Evolutionary conservation across 2,888 invertebrate genomes (phyloP).

Genomic region (Ellobium chinense): DNA sequence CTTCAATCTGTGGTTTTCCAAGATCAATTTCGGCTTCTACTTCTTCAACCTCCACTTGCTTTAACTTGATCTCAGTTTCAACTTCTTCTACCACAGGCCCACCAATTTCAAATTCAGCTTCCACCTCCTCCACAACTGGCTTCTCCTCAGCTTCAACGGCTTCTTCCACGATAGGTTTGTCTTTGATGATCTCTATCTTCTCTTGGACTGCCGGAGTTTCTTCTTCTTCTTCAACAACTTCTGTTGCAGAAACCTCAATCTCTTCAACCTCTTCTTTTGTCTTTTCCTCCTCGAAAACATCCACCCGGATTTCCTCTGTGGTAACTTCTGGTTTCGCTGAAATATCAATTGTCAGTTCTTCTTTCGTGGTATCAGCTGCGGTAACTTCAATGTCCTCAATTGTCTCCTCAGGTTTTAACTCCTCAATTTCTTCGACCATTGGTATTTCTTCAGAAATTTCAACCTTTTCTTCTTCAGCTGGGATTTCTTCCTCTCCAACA

Average conservation of each 20-base stretch:
- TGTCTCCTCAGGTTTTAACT: conserved; percentile 20
- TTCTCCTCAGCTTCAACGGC: too few species aligned
- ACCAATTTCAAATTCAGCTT: conserved; percentile 72
- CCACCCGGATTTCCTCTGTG: conserved; percentile 81
- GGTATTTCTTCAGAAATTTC: conserved; percentile 61
- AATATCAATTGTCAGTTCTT: conserved; percentile 37
- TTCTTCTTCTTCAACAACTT: conserved; percentile 35
- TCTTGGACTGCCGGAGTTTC: too few species aligned
- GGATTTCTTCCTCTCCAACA: too few species aligned
- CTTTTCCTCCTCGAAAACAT: conserved; percentile 68
- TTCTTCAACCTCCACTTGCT: conserved; percentile 63
- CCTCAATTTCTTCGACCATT: conserved; percentile 25
- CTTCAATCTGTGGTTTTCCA: conserved; percentile 72
- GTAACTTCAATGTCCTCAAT: conserved; percentile 70
- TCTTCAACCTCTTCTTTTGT: conserved; percentile 69
- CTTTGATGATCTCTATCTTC: conserved; percentile 21
- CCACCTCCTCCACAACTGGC: conserved; percentile 40
- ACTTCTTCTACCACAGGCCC: conserved; percentile 41
- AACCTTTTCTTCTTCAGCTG: conserved; percentile 65
- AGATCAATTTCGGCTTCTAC: conserved; percentile 49
- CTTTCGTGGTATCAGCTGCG: not conserved
- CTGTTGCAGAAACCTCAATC: conserved; percentile 38
- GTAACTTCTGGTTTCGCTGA: conserved; percentile 40
- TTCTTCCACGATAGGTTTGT: conserved; percentile 47
- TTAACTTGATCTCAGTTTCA: conserved; percentile 50